Percentiles rank a stretch among this genome's conserved stretches.
These are phyloP conservation scores for Caranx melampygus DNA, from an alignment of 2,113 vertebrate genomes.

Conservation along the genomic window DNA sequence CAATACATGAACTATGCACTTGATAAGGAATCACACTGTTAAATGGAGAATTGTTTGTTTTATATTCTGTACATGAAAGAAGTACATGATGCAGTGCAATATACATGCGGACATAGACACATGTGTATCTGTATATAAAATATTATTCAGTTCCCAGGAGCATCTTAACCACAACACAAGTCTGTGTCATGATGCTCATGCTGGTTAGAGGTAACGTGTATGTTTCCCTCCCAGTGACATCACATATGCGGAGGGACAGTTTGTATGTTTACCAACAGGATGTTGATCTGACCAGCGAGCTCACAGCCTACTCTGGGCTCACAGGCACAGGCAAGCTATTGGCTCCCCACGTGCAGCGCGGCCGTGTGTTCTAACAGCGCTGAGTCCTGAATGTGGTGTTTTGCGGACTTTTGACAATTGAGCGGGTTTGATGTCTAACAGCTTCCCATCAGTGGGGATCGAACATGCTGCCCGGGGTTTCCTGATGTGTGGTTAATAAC, in stretches of 20 bases:
- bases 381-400: conserved; percentile 20
- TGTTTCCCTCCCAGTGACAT: conserved; percentile 84
- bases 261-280: conserved; percentile 89
- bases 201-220: conserved; percentile 40
- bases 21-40: too few species aligned
- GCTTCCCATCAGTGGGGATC: not conserved
- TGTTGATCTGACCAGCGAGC: conserved; percentile 87
- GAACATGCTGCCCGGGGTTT: not conserved
- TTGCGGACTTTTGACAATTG: conserved; percentile 23
- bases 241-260: conserved; percentile 80
- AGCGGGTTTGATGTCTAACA: conserved; percentile 19
- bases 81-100: too few species aligned
- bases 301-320: conserved; percentile 75
- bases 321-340: conserved; percentile 85
- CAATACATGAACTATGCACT: too few species aligned
- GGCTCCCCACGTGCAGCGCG: conserved; percentile 60
- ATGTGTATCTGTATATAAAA: too few species aligned
- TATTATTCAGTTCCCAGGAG: not conserved
- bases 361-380: conserved; percentile 47
- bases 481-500: conserved; percentile 15
- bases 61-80: too few species aligned
- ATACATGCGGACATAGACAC: too few species aligned
- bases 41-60: too few species aligned
- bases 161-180: too few species aligned
- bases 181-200: not conserved